phyloP scores from a whole-genome alignment of 1,140 invertebrate species.

The Orius insidiosus region DNA sequence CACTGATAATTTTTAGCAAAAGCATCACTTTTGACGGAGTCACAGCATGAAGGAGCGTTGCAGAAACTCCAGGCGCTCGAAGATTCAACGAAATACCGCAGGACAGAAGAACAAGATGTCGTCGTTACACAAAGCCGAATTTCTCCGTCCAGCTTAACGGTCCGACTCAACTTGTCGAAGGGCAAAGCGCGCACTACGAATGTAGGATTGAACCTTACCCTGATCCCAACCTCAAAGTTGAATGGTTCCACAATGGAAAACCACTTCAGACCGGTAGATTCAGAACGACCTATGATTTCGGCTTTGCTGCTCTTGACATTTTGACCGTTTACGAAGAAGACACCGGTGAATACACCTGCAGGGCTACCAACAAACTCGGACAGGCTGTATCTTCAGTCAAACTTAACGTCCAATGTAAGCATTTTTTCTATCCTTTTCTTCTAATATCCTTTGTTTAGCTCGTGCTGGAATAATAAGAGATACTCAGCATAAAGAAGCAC shows the following conservation, averaged over 20 bases:
- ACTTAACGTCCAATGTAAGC: slow-evolving; percentile 63
- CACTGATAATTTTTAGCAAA: slow-evolving; percentile 34
- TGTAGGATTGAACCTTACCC: slow-evolving; percentile 90
- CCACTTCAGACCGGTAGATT: slow-evolving; percentile 81
- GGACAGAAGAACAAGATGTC: slow-evolving; percentile 65
- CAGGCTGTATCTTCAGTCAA: slow-evolving; percentile 62
- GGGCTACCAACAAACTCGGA: slow-evolving; percentile 72
- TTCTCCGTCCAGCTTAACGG: slow-evolving; percentile 77
- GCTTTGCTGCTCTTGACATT: slow-evolving; percentile 85
- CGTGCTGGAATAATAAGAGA: slow-evolving; percentile 78
- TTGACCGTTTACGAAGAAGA: slow-evolving; percentile 85
- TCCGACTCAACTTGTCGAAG: slow-evolving; percentile 60
- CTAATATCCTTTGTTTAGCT: slow-evolving; percentile 31
- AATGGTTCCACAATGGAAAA: slow-evolving; percentile 89
- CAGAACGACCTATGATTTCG: slow-evolving; percentile 85
- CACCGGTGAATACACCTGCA: slow-evolving; percentile 79
- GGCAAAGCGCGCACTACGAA: slow-evolving; percentile 87
- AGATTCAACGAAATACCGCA: slow-evolving; percentile 57
- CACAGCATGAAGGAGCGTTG: slow-evolving; percentile 75
- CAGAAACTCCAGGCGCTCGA: slow-evolving; percentile 76
- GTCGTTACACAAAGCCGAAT: slow-evolving; percentile 61
- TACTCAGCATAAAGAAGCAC: slow-evolving; percentile 84
- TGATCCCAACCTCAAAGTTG: slow-evolving; percentile 79
- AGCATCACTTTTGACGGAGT: slow-evolving; percentile 67
- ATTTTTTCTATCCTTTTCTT: neutral